Evolutionary conservation across 2,113 vertebrate species (phyloP).

Genomic region (Egretta garzetta): DNA sequence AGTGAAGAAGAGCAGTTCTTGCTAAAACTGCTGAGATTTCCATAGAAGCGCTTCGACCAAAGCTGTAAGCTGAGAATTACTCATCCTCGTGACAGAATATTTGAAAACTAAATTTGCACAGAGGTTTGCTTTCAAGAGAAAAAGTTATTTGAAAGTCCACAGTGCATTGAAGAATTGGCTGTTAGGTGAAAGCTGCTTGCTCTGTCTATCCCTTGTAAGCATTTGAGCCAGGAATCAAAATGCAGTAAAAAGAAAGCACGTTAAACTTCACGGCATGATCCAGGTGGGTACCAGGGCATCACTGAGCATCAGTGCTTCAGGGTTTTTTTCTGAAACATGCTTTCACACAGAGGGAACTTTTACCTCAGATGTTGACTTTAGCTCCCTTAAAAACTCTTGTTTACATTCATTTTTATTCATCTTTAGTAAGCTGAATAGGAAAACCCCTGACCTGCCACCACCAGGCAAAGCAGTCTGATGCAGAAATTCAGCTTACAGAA

Average conservation of each 20-base stretch:
- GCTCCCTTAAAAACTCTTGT: background rate
- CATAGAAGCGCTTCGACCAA: background rate
- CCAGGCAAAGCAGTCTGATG: background rate
- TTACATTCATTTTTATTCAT: background rate
- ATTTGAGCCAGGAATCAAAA: constrained; percentile 44
- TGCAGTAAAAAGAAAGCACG: constrained; percentile 32
- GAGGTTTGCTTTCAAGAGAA: background rate
- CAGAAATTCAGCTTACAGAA: background rate
- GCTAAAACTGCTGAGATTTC: background rate
- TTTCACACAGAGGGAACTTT: background rate
- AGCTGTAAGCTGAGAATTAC: background rate
- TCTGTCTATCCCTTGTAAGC: constrained; percentile 2
- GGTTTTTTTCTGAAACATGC: background rate
- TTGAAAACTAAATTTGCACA: background rate
- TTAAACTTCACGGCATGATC: constrained; percentile 35
- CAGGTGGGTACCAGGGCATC: constrained; percentile 29
- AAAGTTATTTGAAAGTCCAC: background rate
- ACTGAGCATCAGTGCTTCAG: constrained; percentile 15
- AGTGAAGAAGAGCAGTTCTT: background rate
- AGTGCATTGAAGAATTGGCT: constrained; percentile 2
- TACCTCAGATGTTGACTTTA: background rate
- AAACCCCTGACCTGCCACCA: background rate
- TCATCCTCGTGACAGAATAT: background rate
- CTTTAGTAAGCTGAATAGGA: background rate
- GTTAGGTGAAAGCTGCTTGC: constrained; percentile 25